These are phyloP conservation scores for Cyrtodaria siliqua DNA, from an alignment of 2,888 invertebrate genomes.

Conservation along the genomic window DNA sequence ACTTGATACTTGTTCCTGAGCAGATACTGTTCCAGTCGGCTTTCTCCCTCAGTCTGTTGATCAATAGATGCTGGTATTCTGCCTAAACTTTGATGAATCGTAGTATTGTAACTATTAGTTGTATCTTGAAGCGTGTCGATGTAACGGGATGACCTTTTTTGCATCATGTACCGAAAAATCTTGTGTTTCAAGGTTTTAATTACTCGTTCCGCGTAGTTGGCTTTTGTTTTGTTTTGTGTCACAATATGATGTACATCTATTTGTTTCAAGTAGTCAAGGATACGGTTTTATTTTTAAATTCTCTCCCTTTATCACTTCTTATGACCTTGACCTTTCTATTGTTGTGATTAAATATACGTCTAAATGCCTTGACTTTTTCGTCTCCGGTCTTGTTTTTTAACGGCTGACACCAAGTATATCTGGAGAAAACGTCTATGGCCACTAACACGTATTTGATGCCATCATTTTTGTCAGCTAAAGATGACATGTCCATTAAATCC, in stretches of 20 bases:
- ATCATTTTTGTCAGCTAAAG: constrained; percentile 29
- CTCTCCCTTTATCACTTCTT: constrained; percentile 31
- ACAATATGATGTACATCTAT: constrained; percentile 25
- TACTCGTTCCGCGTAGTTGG: constrained; percentile 35
- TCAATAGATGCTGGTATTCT: neutral
- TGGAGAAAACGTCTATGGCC: constrained; percentile 37
- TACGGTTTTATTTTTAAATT: constrained; percentile 36
- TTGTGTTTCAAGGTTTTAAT: constrained; percentile 22
- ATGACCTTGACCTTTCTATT: constrained; percentile 38
- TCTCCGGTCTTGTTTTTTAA: constrained; percentile 34
- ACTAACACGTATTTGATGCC: constrained; percentile 29
- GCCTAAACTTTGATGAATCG: neutral
- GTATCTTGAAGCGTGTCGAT: neutral
- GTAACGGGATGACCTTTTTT: constrained; percentile 14
- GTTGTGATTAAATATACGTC: constrained; percentile 24
- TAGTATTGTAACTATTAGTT: neutral
- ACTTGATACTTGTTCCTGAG: too few relatives aligned
- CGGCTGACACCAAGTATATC: constrained; percentile 30
- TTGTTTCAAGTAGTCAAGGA: neutral
- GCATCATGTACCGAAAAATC: constrained; percentile 12
- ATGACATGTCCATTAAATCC: constrained; percentile 45
- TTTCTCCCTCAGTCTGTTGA: too few relatives aligned
- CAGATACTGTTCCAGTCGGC: too few relatives aligned
- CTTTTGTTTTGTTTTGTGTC: constrained; percentile 29
- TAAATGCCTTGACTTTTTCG: constrained; percentile 24